Conservation (phyloP, 1,140 invertebrate genomes). For the Hycleus phaleratus region DNA sequence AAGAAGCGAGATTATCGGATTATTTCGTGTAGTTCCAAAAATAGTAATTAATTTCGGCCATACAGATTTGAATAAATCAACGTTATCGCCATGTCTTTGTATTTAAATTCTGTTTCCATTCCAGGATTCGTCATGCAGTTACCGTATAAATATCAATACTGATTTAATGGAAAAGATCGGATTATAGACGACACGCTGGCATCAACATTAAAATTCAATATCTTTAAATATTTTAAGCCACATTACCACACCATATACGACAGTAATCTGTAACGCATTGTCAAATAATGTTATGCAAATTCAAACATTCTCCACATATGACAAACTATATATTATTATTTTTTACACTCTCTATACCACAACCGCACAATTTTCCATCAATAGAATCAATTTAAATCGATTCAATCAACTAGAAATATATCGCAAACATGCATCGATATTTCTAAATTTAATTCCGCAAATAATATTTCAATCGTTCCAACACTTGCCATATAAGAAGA, state of each 20-base stretch:
- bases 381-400: too few relatives aligned
- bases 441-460: slow-evolving; percentile 10
- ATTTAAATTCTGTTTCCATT: slow-evolving; percentile 14
- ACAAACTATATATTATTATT: too few relatives aligned
- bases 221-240: slow-evolving; percentile 9
- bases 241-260: slow-evolving; percentile 6
- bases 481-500: background rate
- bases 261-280: slow-evolving; percentile 15
- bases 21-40: slow-evolving; percentile 9
- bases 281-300: slow-evolving; percentile 12
- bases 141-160: slow-evolving; percentile 15
- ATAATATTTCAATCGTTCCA: slow-evolving; percentile 1
- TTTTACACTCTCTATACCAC: too few relatives aligned
- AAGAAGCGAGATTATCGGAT: background rate
- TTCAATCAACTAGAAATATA: too few relatives aligned
- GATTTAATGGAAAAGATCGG: slow-evolving; percentile 14
- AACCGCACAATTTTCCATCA: too few relatives aligned
- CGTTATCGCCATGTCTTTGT: slow-evolving; percentile 15
- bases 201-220: slow-evolving; percentile 10
- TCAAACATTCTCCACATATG: background rate
- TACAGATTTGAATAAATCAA: slow-evolving; percentile 13
- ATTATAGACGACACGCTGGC: slow-evolving; percentile 9
- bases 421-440: background rate
- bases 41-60: slow-evolving; percentile 8
- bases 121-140: slow-evolving; percentile 13